Conservation (phyloP, 2,797 vertebrate genomes). For the Choloepus didactylus region DNA sequence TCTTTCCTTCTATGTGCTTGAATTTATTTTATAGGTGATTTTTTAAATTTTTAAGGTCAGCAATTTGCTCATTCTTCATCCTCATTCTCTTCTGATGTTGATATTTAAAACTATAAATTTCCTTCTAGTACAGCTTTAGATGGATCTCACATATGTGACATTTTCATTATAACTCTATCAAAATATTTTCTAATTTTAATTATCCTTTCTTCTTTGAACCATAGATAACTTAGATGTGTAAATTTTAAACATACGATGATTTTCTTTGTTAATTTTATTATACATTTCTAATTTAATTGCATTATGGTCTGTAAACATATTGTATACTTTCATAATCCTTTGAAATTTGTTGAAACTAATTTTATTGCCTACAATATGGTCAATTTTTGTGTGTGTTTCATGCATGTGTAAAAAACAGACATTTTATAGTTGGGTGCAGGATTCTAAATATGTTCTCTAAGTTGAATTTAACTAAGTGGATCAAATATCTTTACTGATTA, state of each 20-base stretch:
- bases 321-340: not conserved
- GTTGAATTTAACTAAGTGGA: not conserved
- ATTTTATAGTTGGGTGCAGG: not conserved
- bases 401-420: not conserved
- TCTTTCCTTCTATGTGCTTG: not conserved
- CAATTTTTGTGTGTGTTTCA: not conserved
- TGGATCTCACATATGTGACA: not conserved
- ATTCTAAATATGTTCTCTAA: not conserved
- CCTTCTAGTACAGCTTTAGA: not conserved
- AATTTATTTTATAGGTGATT: not conserved
- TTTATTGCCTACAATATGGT: not conserved
- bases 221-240: not conserved
- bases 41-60: not conserved
- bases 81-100: slow-evolving; percentile 33
- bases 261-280: not conserved
- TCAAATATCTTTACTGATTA: not conserved
- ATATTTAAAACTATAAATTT: no score
- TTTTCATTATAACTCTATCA: not conserved
- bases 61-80: not conserved
- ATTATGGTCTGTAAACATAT: not conserved
- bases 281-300: not conserved
- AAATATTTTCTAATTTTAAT: not conserved
- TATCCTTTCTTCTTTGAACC: not conserved
- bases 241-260: not conserved
- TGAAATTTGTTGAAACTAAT: no score